Evolutionary conservation across 2,113 vertebrate genomes (phyloP), one percentile per base, ranked within the genome.

Genomic region (Calypte anna): DNA sequence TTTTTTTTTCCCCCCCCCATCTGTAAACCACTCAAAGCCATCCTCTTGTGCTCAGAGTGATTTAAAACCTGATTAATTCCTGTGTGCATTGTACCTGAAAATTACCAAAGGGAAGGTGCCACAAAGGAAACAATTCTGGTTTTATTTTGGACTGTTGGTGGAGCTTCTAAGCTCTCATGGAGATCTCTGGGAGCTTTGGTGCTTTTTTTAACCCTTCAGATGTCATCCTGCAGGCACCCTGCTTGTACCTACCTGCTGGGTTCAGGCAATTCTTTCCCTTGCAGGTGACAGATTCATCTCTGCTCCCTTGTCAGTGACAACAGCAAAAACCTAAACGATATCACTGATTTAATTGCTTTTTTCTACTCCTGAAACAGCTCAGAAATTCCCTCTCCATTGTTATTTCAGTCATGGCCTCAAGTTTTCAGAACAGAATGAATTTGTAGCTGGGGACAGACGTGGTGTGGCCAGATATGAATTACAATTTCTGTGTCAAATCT

Each of bases 11-110:
- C 24, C 7, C 69, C 91, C 66, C 2, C 9, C 31, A 10, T 79
- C 76, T 86, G 51, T 54, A 40, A 81, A 40, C 38, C 40, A 70
- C 74, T 38, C 0, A 0, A 40, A 87, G 30, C 21, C 27, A 22
- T 57, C 25, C 67, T 68, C 57, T 43, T 3, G 4, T 64, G 59
- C 72, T 9, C 4, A 0, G 20, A 82, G n/a, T 31, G 72, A 62
- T 77, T 86, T 68, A 53, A 91, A 48, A 76, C 59, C 83, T 88
- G 76, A 94, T 95, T 81, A 90, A 93, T 94, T 95, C 76, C 38
- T 74, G 72, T 93, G 82, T 81, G 76, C 50, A 31, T 38, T 43
- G 48, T 7, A 14, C 68, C 90, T 55, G 50, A 87, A 86, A 46
- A 50, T 86, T 81, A 92, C 88, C 86, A 90, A 93, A 96, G 55